Percentiles rank a stretch among this genome's conserved stretches.
phyloP scores from a whole-genome alignment of 2,888 invertebrate genomes.

The Drosophila kambysellisi region DNA sequence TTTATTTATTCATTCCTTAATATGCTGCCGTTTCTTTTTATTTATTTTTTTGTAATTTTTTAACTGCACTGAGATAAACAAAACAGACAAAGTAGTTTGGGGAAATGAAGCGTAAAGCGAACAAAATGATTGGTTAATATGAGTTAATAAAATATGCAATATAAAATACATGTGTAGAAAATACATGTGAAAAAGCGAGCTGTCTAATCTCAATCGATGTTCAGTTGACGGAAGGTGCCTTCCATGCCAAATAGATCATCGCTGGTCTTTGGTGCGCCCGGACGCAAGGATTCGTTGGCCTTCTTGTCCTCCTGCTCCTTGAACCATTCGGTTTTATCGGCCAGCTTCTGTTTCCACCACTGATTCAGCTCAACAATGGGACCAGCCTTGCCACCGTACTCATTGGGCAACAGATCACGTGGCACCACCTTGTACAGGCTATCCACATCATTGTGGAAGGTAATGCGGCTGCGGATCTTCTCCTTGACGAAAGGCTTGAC shows the following conservation, averaged over 20 bases:
- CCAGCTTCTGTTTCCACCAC: conserved; percentile 92
- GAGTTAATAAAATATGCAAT: conserved; percentile 32
- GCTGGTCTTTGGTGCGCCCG: conserved; percentile 93
- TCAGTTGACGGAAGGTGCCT: conserved; percentile 93
- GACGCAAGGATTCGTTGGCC: conserved; percentile 92
- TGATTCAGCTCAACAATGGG: conserved; percentile 90
- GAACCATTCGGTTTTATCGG: conserved; percentile 92
- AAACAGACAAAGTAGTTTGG: conserved; percentile 22
- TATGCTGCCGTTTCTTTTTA: conserved; percentile 50
- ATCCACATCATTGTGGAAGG: conserved; percentile 91
- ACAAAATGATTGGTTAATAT: conserved; percentile 58
- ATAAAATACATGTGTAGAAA: conserved; percentile 9
- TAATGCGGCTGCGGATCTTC: conserved; percentile 93
- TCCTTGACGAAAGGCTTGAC: conserved; percentile 95
- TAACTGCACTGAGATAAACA: conserved; percentile 56
- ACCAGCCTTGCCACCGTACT: conserved; percentile 93
- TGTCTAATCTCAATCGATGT: conserved; percentile 88
- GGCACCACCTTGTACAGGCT: conserved; percentile 92
- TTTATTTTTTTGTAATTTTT: conserved; percentile 51
- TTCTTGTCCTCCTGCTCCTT: conserved; percentile 91
- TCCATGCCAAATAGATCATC: conserved; percentile 96
- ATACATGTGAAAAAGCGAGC: conserved; percentile 13
- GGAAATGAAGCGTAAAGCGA: conserved; percentile 71
- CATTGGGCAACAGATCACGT: conserved; percentile 91
- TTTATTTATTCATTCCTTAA: conserved; percentile 67